Evolutionary conservation across 2,113 vertebrate species (phyloP), one percentile per base, ranked within the genome.

Genomic region (Gopherus flavomarginatus): DNA sequence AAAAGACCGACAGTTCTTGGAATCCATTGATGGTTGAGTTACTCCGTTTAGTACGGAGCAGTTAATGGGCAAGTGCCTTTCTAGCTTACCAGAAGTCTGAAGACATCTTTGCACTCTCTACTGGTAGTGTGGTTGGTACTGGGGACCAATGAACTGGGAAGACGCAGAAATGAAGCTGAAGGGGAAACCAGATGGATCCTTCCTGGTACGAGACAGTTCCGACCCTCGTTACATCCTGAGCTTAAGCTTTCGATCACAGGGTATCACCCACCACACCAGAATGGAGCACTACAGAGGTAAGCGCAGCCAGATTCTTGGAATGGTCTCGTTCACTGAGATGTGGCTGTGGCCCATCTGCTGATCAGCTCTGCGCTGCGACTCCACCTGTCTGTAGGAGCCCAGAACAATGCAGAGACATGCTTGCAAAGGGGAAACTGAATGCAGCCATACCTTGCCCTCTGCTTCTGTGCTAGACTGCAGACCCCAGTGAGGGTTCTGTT

Each of bases 131-230:
- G 99, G 99, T 78, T 99, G 99, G 99, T 99, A 99, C 94, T 99
- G 99, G 99, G 99, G 99, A 3, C 99, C 99, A 0, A 99, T 99
- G 99, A 99, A 99, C 96, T 99, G 99, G 99, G 99, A 99, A 97
- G 99, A 99, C 2, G 99, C 99, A 0, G 99, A 99, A 98, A 99
- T 99, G 99, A 99, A 99, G 97, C 97, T 99, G 90, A 99, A 99
- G 97, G 99, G 99, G 83, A 99, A 99, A 86, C 99, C 99, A 0
- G 99, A 99, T 35, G 99, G 99, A 0, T 99, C 99, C 7, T 99
- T 99, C 89, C 98, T 99, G 98, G 99, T 99, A 27, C 98, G 99
- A n/a, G 99, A 99, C 97, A 99, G 99, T 88, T 99, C 99, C 1
- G 99, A 99, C 92, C 99, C 99, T 0, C 98, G 99, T 2, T 99